phyloP scores from a whole-genome alignment of 1,140 invertebrate species.

The Ctenoplectra terminalis region DNA sequence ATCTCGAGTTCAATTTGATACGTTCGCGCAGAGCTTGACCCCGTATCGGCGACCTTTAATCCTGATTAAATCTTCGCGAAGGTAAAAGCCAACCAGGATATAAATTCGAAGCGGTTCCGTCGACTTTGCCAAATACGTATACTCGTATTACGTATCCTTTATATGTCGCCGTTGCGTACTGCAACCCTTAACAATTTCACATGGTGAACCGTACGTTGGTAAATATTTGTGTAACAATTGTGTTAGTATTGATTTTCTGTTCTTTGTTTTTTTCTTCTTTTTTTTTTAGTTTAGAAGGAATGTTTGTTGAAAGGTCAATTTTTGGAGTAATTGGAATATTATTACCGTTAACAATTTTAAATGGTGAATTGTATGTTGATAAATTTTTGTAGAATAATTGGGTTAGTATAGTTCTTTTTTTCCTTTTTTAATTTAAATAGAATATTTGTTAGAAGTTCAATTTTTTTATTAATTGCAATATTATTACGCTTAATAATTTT shows the following conservation, averaged over 20 bases:
- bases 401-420: too few relatives aligned
- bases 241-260: not conserved
- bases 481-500: constrained; percentile 11
- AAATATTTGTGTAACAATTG: not conserved
- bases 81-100: not conserved
- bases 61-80: constrained; percentile 27
- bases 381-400: too few relatives aligned
- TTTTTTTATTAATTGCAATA: too few relatives aligned
- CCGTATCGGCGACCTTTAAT: constrained; percentile 27
- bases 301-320: too few relatives aligned
- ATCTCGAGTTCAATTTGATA: constrained; percentile 40
- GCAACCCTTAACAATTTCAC: constrained; percentile 4
- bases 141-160: not conserved
- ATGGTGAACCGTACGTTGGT: not conserved
- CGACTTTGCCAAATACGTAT: constrained; percentile 1
- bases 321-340: too few relatives aligned
- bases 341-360: too few relatives aligned
- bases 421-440: too few relatives aligned
- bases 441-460: too few relatives aligned
- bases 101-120: constrained; percentile 14
- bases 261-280: too few relatives aligned
- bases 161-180: not conserved
- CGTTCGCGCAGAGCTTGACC: constrained; percentile 17
- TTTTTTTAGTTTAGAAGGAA: too few relatives aligned
- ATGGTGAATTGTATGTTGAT: too few relatives aligned